These are phyloP conservation scores for human (Homo sapiens) DNA, from an alignment of 2,113 vertebrate species.

Conservation along the genomic window DNA sequence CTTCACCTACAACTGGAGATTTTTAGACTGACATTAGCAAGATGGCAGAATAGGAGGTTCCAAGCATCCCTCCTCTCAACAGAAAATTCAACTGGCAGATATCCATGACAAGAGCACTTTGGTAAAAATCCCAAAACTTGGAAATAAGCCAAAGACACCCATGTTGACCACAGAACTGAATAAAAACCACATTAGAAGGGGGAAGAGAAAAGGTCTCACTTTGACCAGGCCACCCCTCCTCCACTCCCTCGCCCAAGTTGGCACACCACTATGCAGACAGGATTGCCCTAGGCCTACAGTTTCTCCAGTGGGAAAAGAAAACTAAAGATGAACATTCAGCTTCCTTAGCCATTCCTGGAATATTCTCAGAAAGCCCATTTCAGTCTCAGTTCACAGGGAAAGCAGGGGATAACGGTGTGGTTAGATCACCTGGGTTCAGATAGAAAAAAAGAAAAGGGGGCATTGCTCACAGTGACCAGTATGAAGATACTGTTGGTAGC, in stretches of 20 bases:
- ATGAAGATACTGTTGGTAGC: too few relatives aligned
- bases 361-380: neutral
- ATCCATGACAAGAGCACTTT: neutral
- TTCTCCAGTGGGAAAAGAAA: neutral
- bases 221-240: neutral
- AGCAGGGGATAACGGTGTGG: accelerated
- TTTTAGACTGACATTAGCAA: neutral
- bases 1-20: too few relatives aligned
- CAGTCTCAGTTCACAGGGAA: neutral
- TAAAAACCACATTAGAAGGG: neutral
- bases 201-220: neutral
- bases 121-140: neutral
- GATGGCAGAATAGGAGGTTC: neutral
- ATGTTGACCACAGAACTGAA: neutral
- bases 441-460: neutral
- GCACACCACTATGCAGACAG: neutral
- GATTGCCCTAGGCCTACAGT: accelerated
- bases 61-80: neutral
- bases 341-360: neutral
- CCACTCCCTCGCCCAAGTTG: neutral
- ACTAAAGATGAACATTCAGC: accelerated
- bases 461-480: too few relatives aligned
- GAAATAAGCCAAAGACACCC: neutral
- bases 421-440: neutral
- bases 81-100: neutral